Conservation (phyloP, 2,888 invertebrate species). For the Incurvaria masculella region DNA sequence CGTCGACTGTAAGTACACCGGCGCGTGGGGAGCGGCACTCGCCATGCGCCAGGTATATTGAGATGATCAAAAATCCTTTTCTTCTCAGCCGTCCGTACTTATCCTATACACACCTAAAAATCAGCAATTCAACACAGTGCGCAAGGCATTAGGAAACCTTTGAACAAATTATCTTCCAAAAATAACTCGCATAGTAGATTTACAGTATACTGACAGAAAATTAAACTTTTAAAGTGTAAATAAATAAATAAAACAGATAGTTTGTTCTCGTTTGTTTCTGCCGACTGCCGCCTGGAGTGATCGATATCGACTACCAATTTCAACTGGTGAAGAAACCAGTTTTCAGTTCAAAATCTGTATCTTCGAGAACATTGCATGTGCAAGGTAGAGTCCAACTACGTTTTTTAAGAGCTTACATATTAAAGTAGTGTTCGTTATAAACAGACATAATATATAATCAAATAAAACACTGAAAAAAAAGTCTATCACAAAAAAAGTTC, state of each 20-base stretch:
- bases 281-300: slow-evolving; percentile 1
- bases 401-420: no score
- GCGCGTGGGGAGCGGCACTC: slow-evolving; percentile 26
- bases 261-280: slow-evolving; percentile 44
- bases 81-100: slow-evolving; percentile 38
- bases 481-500: no score
- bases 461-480: no score
- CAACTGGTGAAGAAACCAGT: slow-evolving; percentile 17
- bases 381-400: no score
- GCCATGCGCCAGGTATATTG: slow-evolving; percentile 36
- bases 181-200: slow-evolving; percentile 16
- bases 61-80: slow-evolving; percentile 71
- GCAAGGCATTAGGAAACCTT: slow-evolving; percentile 36
- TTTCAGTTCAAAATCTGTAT: neutral
- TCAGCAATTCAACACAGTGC: slow-evolving; percentile 46
- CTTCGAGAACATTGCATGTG: neutral
- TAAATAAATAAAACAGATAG: slow-evolving; percentile 30
- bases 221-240: slow-evolving; percentile 18
- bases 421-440: no score
- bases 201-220: slow-evolving; percentile 17
- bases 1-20: slow-evolving; percentile 42
- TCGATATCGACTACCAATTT: slow-evolving; percentile 45
- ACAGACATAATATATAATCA: no score
- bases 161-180: slow-evolving; percentile 54
- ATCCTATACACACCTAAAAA: slow-evolving; percentile 52